Base-by-base conservation (phyloP, 2,797 vertebrate genomes). In the Coregonus suidteri region DNA sequence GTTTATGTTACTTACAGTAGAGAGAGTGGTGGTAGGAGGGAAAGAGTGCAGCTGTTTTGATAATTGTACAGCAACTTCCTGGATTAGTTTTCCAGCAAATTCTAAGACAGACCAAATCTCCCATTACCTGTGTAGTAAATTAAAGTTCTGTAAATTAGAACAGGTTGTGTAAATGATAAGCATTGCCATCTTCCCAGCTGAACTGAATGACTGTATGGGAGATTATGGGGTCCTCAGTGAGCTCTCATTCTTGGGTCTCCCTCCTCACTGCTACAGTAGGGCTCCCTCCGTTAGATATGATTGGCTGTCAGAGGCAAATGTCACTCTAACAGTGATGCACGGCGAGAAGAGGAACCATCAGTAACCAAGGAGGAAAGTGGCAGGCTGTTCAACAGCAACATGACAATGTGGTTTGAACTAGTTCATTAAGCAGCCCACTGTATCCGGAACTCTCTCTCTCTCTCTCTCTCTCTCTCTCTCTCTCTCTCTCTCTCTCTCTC, bases 151-250 rank as follows among this genome's bases (percentile, higher is more conserved):
- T 76, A 20, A 75, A 75, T 34, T 76, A 76, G 76, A 80, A 79
- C 82, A 84, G 75, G 15, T 79, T 76, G 25, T 78, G 77, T 59
- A 82, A 79, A 79, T 83, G 52, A 86, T 85, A 82, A 79, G 5
- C 78, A 77, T 74, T 20, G 20, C 74, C n/a, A 52, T 69, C 53
- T 79, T 65, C 76, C 25, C 34, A 62, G 65, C 79, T 65, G 73
- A 51, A 54, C 25, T 15, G 47, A 30, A 7, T 30, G 62, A 64
- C 64, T 66, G 25, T 25, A 25, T 31, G 11, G 70, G 25, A 47
- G 20, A 30, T 72, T 2, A 20, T 14, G 51, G 20, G 1, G 51
- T 11, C n/a, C 4, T 52, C 18, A 30, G 14, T 30, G 13, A 14
- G 41, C 47, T 9, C 18, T 51, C 15, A 34, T 69, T 13, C 9